phyloP scores from a whole-genome alignment of 1,140 invertebrate genomes.

The Paralvinella palmiformis region DNA sequence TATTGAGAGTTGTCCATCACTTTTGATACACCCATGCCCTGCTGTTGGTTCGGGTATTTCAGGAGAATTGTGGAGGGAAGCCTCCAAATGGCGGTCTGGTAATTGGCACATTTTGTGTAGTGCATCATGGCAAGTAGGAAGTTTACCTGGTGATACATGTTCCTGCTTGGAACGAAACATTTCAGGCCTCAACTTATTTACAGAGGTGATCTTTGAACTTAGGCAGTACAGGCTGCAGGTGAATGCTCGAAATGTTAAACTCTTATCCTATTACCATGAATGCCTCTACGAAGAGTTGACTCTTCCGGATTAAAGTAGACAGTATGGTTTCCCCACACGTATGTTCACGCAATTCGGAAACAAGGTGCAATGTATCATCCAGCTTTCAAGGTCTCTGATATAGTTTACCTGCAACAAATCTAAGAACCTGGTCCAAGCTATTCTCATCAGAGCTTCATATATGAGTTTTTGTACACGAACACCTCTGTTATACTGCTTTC shows the following conservation, averaged over 20 bases:
- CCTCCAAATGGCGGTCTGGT: neutral
- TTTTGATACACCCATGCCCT: too few relatives aligned
- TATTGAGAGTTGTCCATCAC: too few relatives aligned
- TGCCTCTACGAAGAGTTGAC: neutral
- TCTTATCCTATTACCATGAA: neutral
- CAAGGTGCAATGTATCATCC: too few relatives aligned
- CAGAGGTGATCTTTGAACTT: neutral
- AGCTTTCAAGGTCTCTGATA: too few relatives aligned
- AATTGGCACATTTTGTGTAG: neutral
- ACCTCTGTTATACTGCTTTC: too few relatives aligned
- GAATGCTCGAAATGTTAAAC: neutral
- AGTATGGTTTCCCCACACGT: too few relatives aligned
- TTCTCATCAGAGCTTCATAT: too few relatives aligned
- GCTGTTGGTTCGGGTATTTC: neutral
- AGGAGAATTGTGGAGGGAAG: neutral
- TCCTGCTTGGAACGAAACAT: constrained; percentile 3
- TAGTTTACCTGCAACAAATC: too few relatives aligned
- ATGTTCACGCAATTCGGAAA: too few relatives aligned
- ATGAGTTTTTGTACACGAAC: too few relatives aligned
- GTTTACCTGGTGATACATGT: neutral
- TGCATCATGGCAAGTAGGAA: neutral
- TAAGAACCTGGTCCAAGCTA: too few relatives aligned
- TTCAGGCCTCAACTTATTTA: neutral
- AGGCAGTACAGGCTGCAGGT: neutral
- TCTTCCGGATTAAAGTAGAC: neutral